Base-by-base conservation (phyloP, 2,888 invertebrate species). In the Eulithis testata region DNA sequence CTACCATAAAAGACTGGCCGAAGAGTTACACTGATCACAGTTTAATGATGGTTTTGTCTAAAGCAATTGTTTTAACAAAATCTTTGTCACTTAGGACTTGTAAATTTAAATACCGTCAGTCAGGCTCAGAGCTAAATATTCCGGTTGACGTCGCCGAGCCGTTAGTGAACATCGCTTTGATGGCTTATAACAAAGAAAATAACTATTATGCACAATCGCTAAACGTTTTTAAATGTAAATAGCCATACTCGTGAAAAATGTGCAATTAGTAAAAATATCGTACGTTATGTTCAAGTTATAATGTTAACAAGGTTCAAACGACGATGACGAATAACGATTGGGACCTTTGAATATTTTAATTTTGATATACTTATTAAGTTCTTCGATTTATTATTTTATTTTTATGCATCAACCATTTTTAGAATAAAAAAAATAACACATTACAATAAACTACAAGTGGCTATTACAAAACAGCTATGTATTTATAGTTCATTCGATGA, bases 21-120 rank as follows among this genome's bases (percentile, higher is more conserved):
- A 40, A 27, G 11, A 53, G 14, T 47, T 14, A 40, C 8, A 67
- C 71, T 50, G 59, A 66, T 69, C 53, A 59, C 59, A 73, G 21
- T 56, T 61, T 68, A 63, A 63, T 60, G 54, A 51, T 56, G 60
- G 61, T 63, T 57, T 63, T 66, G 56, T 56, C 12, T n/a, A 56
- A 60, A 63, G 65, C 72, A 72, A 70, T 64, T 36, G 54, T 21
- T 57, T 21, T 52, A 55, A 61, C 52, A 54, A 12, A 71, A 69
- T 63, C 50, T 65, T 63, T 68, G 61, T 65, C 51, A 56, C 52
- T 44, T 65, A 11, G n/a, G 11, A 63, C 36, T 60, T 59, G 56
- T 61, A 55, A 43, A 66, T 64, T 55, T 44, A 65, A 63, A 65
- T 57, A 60, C 54, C 53, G 69, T 64, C 69, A 71, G 70, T 71